phyloP scores from a whole-genome alignment of 2,888 invertebrate species.

The Melitaea athalia region DNA sequence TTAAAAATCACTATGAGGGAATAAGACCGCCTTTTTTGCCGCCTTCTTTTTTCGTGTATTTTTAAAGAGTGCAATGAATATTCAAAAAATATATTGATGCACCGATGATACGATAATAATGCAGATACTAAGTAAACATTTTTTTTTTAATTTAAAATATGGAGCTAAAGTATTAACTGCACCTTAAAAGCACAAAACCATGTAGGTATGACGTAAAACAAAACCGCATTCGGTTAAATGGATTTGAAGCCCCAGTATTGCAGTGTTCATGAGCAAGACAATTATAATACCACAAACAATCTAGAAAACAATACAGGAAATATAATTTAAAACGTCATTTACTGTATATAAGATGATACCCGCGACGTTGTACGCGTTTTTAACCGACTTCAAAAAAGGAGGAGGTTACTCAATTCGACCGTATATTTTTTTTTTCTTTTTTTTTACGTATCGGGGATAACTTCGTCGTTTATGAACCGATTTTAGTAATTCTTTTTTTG shows the following conservation, averaged over 20 bases:
- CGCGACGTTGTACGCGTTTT: too few species aligned
- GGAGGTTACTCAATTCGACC: too few species aligned
- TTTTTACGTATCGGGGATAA: too few species aligned
- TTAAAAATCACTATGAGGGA: neutral
- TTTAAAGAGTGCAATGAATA: too few species aligned
- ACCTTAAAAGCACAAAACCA: neutral
- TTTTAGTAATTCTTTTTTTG: too few species aligned
- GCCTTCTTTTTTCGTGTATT: too few species aligned
- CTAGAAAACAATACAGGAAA: conserved; percentile 25
- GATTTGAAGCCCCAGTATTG: neutral
- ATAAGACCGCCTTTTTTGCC: too few species aligned
- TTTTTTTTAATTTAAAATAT: neutral
- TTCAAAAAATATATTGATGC: too few species aligned
- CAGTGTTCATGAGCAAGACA: neutral
- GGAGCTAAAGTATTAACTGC: neutral
- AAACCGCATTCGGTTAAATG: neutral
- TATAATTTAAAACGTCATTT: neutral
- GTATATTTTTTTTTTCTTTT: too few species aligned
- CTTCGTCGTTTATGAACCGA: too few species aligned
- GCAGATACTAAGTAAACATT: neutral
- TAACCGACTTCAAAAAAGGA: too few species aligned
- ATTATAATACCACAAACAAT: neutral
- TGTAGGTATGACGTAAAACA: neutral
- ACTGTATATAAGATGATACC: neutral
- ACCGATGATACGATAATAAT: neutral